Conservation (phyloP, 2,888 invertebrate species). For the Unio pictorum region DNA sequence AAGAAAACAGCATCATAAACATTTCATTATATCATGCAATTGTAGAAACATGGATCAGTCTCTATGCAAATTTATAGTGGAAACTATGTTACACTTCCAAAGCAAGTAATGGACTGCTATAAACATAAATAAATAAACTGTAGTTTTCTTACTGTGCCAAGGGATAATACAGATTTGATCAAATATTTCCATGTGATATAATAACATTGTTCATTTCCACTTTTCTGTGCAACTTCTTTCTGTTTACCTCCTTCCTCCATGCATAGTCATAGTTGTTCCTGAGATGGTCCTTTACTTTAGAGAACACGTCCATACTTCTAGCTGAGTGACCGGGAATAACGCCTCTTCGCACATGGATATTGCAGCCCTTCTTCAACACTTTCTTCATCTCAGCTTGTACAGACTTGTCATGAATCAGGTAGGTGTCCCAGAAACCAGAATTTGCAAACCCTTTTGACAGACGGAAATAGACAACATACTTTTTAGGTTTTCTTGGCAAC, state of each 20-base stretch:
- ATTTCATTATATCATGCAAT: too few relatives aligned
- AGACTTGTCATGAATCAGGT: constrained; percentile 17
- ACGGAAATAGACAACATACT: constrained; percentile 36
- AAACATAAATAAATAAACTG: neutral
- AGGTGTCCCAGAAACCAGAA: constrained; percentile 17
- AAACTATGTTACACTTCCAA: too few relatives aligned
- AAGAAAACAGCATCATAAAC: too few relatives aligned
- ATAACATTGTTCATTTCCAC: constrained; percentile 9
- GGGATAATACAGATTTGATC: too few relatives aligned
- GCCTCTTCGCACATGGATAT: constrained; percentile 35
- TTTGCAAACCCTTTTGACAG: constrained; percentile 9
- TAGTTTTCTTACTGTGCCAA: neutral
- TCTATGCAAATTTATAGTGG: too few relatives aligned
- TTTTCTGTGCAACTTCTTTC: constrained; percentile 5
- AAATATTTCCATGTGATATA: constrained; percentile 8
- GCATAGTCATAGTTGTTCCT: constrained; percentile 44
- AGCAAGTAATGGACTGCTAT: too few relatives aligned
- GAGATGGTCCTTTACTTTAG: constrained; percentile 22
- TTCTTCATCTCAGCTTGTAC: constrained; percentile 28
- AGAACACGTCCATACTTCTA: constrained; percentile 4
- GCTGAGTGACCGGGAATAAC: constrained; percentile 9
- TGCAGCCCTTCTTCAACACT: constrained; percentile 26
- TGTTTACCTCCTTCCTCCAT: constrained; percentile 19
- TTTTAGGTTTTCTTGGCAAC: constrained; percentile 26
- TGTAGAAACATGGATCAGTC: too few relatives aligned